phyloP scores from a whole-genome alignment of 1,140 invertebrate genomes.

The Brachionus rubens region DNA sequence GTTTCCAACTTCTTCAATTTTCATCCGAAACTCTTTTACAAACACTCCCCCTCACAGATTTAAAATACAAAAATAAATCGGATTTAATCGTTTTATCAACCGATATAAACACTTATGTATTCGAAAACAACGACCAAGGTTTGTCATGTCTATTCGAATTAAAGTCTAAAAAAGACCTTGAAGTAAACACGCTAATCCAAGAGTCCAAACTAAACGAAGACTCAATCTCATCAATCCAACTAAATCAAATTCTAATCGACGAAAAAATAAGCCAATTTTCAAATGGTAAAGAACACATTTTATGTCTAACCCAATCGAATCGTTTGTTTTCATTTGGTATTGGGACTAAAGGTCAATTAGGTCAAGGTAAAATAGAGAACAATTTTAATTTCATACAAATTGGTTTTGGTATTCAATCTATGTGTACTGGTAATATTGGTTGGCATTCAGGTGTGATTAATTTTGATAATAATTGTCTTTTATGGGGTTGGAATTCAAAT shows the following conservation, averaged over 20 bases:
- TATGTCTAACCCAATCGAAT: slow-evolving; percentile 76
- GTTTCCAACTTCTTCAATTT: not conserved
- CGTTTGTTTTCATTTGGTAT: slow-evolving; percentile 83
- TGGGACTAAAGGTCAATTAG: slow-evolving; percentile 85
- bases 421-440: slow-evolving; percentile 9
- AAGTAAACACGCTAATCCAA: not conserved
- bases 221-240: not conserved
- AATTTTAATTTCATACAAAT: not conserved
- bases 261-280: slow-evolving; percentile 63
- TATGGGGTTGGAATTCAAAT: slow-evolving; percentile 44
- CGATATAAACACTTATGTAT: slow-evolving; percentile 43
- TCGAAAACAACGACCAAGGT: not conserved
- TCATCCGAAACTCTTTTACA: not conserved
- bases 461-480: not conserved
- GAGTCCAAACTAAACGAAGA: slow-evolving; percentile 16
- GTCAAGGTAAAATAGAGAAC: slow-evolving; percentile 49
- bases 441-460: slow-evolving; percentile 33
- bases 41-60: not conserved
- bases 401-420: not conserved
- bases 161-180: slow-evolving; percentile 11
- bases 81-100: slow-evolving; percentile 1
- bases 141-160: slow-evolving; percentile 12
- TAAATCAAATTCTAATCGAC: slow-evolving; percentile 17
- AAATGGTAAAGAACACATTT: slow-evolving; percentile 82
- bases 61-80: not conserved